These are phyloP conservation scores for Julus scanicus DNA, from an alignment of 2,888 invertebrate species.

Conservation along the genomic window DNA sequence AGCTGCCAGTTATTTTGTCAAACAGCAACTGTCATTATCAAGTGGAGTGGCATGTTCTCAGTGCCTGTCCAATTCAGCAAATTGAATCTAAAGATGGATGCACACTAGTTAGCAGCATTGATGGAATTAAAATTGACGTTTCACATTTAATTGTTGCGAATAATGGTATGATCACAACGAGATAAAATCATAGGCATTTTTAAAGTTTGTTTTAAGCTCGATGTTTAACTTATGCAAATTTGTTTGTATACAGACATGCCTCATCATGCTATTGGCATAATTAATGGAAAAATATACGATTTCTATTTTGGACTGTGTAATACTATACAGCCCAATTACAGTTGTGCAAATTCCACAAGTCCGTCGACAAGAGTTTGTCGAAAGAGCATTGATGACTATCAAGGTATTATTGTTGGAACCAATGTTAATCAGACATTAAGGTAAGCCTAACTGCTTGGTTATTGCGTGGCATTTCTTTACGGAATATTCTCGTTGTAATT, in stretches of 20 bases:
- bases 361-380: slow-evolving; percentile 49
- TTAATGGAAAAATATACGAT: slow-evolving; percentile 34
- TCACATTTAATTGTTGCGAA: neutral
- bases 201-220: neutral
- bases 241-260: neutral
- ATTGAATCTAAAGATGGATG: slow-evolving; percentile 51
- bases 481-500: too few relatives aligned
- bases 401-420: slow-evolving; percentile 52
- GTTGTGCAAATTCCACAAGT: neutral
- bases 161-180: neutral
- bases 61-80: slow-evolving; percentile 55
- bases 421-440: slow-evolving; percentile 31
- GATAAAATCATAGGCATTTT: neutral
- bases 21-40: slow-evolving; percentile 55
- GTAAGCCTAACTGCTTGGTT: neutral
- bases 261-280: neutral
- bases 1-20: slow-evolving; percentile 36
- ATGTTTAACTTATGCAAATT: neutral
- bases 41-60: slow-evolving; percentile 55
- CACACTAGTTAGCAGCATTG: slow-evolving; percentile 41
- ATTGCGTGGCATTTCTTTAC: too few relatives aligned
- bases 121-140: slow-evolving; percentile 54
- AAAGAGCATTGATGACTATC: slow-evolving; percentile 9
- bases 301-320: slow-evolving; percentile 56
- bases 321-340: slow-evolving; percentile 7